phyloP scores from a whole-genome alignment of 2,797 vertebrate species.

The Melanotaenia maccullochi region DNA sequence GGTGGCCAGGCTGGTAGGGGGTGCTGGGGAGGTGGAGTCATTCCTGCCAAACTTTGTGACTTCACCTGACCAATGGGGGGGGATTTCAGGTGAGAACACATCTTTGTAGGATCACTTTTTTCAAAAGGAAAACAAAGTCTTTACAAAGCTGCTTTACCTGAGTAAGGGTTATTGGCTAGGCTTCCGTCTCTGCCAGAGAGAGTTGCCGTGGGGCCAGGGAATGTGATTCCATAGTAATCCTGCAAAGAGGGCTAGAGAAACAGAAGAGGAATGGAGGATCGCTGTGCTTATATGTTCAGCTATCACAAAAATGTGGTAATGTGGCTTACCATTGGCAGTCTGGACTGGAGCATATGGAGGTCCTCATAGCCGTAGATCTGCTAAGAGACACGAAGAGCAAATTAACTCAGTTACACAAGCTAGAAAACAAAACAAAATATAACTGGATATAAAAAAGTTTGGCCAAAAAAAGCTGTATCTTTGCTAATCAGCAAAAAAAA shows the following conservation, averaged over 20 bases:
- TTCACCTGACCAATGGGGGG: slow-evolving; percentile 84
- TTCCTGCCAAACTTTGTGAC: slow-evolving; percentile 94
- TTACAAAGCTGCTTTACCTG: slow-evolving; percentile 86
- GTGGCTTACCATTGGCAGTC: slow-evolving; percentile 91
- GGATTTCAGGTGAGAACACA: slow-evolving; percentile 9
- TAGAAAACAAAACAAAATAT: not conserved
- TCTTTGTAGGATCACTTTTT: not conserved
- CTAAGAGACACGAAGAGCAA: slow-evolving; percentile 63
- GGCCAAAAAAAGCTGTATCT: not conserved
- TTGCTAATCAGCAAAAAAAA: not conserved
- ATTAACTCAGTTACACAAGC: not conserved
- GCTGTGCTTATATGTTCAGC: not conserved
- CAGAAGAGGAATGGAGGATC: slow-evolving; percentile 14
- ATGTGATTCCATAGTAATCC: slow-evolving; percentile 99
- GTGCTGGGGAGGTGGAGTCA: slow-evolving; percentile 94
- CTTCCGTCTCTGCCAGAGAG: slow-evolving; percentile 92
- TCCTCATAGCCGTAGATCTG: slow-evolving; percentile 98
- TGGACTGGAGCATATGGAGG: slow-evolving; percentile 95
- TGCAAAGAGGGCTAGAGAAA: slow-evolving; percentile 77
- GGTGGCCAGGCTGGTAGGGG: slow-evolving; percentile 86
- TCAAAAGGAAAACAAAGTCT: not conserved
- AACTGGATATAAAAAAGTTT: not conserved
- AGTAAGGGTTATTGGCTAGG: slow-evolving; percentile 93
- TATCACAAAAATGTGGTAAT: not conserved
- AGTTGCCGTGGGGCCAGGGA: slow-evolving; percentile 90